A percentile compares a stretch with the other conserved stretches of the same genome.
Evolutionary conservation across 2,888 invertebrate species (phyloP).

Genomic region (Strigamia transsilvanica): DNA sequence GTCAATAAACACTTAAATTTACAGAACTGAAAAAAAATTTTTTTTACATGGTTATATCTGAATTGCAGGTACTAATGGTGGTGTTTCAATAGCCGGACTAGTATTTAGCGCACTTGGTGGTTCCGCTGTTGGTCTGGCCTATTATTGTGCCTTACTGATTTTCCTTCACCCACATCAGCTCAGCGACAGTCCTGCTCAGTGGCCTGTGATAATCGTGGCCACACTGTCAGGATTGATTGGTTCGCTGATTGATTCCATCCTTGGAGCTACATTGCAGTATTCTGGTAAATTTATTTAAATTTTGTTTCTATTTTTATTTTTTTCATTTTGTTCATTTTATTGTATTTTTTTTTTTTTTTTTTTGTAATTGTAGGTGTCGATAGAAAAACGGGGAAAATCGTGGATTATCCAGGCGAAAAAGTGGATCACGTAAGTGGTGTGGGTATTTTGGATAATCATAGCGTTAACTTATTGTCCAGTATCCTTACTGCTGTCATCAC

Average conservation of each 20-base stretch:
- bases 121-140: conserved; percentile 74
- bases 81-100: conserved; percentile 72
- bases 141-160: conserved; percentile 74
- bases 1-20: too few species aligned
- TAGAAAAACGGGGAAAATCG: conserved; percentile 72
- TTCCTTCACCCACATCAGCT: conserved; percentile 71
- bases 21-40: too few species aligned
- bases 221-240: conserved; percentile 80
- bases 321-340: conserved; percentile 49
- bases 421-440: conserved; percentile 80
- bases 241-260: conserved; percentile 80
- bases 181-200: conserved; percentile 69
- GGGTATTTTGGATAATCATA: conserved; percentile 82
- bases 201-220: conserved; percentile 76
- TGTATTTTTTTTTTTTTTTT: conserved; percentile 53
- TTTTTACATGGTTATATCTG: not conserved
- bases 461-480: conserved; percentile 84
- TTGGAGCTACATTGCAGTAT: conserved; percentile 86
- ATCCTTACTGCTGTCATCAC: conserved; percentile 76
- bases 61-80: conserved; percentile 83
- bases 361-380: conserved; percentile 70
- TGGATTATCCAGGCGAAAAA: conserved; percentile 74
- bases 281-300: conserved; percentile 70
- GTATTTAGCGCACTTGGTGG: conserved; percentile 74
- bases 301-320: not conserved